Evolutionary conservation across 1,140 invertebrate genomes (phyloP).

Genomic region (Zaprionus lachaisei): DNA sequence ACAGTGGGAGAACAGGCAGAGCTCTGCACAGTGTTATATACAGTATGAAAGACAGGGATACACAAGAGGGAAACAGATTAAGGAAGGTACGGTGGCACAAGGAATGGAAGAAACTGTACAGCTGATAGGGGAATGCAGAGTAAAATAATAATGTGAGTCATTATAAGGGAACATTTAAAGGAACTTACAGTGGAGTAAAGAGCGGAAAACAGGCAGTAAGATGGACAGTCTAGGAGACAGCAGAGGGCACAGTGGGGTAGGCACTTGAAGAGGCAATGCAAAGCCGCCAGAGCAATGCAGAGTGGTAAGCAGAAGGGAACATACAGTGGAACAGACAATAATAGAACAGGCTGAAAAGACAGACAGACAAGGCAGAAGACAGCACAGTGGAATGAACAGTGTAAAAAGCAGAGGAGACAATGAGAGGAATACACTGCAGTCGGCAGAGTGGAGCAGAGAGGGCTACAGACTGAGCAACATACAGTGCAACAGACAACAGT

Average conservation of each 20-base stretch:
- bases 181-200: too few relatives aligned
- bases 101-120: background rate
- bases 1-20: background rate
- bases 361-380: background rate
- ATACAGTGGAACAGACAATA: background rate
- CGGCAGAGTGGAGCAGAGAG: background rate
- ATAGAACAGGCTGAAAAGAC: background rate
- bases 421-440: background rate
- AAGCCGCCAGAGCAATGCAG: too few relatives aligned
- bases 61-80: background rate
- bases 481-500: too few relatives aligned
- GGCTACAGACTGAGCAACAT: too few relatives aligned
- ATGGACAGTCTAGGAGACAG: background rate
- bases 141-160: background rate
- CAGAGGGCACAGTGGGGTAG: background rate
- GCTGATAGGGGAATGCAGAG: background rate
- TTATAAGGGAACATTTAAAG: too few relatives aligned
- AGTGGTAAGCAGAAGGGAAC: background rate
- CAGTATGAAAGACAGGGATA: background rate
- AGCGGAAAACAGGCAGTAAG: background rate
- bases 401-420: background rate
- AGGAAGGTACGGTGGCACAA: background rate
- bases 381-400: background rate
- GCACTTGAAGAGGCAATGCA: background rate
- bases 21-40: background rate